A percentile compares a stretch with the other conserved stretches of the same genome.
Conservation (phyloP, 2,113 vertebrate species). For the Chinchilla lanigera region DNA sequence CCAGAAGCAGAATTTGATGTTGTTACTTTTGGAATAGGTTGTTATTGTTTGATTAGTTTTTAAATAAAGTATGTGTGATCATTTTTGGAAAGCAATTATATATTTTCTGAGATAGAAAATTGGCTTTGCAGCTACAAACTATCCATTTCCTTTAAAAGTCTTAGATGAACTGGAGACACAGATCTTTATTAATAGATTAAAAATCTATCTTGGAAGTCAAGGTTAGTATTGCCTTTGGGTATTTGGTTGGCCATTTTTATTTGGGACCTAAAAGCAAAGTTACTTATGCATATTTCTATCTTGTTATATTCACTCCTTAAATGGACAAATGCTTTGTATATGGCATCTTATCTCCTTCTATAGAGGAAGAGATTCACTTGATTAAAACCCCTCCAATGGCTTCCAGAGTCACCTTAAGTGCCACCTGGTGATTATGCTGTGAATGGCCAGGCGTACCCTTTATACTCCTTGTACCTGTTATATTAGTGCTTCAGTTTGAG, state of each 20-base stretch:
- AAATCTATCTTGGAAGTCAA: not conserved
- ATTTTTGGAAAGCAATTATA: not conserved
- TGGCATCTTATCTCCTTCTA: not conserved
- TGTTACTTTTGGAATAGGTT: not conserved
- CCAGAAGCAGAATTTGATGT: not conserved
- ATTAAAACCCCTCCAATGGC: not conserved
- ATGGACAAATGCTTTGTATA: not conserved
- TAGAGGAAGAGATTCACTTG: not conserved
- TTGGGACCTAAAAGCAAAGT: not conserved
- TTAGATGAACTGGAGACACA: not conserved
- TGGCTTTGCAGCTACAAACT: not conserved
- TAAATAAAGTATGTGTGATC: not conserved
- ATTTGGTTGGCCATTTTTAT: not conserved
- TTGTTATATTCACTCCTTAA: not conserved
- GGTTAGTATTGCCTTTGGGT: not conserved
- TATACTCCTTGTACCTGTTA: fast-evolving
- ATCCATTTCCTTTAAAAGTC: not conserved
- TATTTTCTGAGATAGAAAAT: slow-evolving; percentile 34
- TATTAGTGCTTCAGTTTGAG: fast-evolving
- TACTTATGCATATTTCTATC: not conserved
- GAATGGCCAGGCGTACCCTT: too few species aligned
- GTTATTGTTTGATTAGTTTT: not conserved
- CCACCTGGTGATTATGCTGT: fast-evolving
- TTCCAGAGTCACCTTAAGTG: not conserved
- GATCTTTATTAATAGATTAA: not conserved